These are phyloP conservation scores for Sylvicapra grimmia DNA, from an alignment of 2,113 vertebrate species.

Conservation along the genomic window DNA sequence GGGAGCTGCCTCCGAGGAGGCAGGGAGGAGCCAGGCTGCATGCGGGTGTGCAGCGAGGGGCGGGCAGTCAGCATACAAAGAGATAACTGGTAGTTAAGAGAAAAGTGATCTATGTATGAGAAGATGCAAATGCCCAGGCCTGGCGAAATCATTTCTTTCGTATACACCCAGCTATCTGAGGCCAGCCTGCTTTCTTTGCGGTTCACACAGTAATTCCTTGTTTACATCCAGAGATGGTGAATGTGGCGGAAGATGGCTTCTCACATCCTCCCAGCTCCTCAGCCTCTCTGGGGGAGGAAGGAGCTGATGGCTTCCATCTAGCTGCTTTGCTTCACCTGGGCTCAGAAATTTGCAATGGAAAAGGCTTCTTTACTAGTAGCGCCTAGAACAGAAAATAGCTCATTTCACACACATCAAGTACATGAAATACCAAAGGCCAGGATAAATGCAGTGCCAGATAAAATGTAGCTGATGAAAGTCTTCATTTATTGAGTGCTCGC, in stretches of 20 bases:
- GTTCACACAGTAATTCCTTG: not conserved
- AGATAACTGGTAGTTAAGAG: not conserved
- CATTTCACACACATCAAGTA: not conserved
- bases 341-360: not conserved
- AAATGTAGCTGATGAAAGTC: not conserved
- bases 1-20: not conserved
- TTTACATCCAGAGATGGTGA: not conserved
- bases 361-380: not conserved
- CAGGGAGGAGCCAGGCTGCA: not conserved
- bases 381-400: not conserved
- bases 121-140: not conserved
- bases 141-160: not conserved
- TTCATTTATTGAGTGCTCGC: not conserved
- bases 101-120: not conserved
- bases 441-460: not conserved
- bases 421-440: not conserved
- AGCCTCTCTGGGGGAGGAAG: not conserved
- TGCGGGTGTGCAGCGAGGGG: not conserved
- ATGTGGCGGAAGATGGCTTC: not conserved
- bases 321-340: not conserved
- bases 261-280: not conserved
- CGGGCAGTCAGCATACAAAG: accelerated
- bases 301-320: not conserved
- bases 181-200: not conserved
- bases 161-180: not conserved